Evolutionary conservation across 2,888 invertebrate genomes (phyloP), one percentile per base, ranked within the genome.

Genomic region (Ormia ochracea): DNA sequence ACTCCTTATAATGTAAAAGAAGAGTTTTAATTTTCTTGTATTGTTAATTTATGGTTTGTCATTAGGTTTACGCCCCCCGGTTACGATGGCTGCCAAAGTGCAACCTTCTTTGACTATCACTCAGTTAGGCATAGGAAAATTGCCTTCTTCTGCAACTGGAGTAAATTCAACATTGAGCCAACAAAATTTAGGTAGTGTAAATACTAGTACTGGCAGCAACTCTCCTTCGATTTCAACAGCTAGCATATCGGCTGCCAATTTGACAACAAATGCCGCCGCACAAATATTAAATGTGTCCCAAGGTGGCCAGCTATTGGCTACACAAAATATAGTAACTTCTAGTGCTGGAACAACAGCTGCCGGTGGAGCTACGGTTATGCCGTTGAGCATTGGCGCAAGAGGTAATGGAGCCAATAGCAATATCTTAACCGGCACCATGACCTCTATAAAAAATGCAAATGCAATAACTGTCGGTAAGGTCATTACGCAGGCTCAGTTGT

Each of bases 101-200:
- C 90, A 90, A 81, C 89, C 90, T 0, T 89, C 90, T 14, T 80
- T 90, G 36, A 90, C 90, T 1, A 90, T 90, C 2, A 90, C 90
- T 0, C 89, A 89, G 54, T 74, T 89, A 14, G 89, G 88, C 2
- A 85, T 89, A 28, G 85, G 87, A 2, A 89, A 89, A 69, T 73
- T 89, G 2, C 85, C 89, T 2, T 80, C 83, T 3, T 69, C 81
- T 6, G 65, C 84, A 75, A 33, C 36, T 12, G 74, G 21, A 61
- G 74, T n/a, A 61, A 17, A 65, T 56, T n/a, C 82, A 76, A 43
- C 73, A n/a, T 28, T 83, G 75, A 78, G 83, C 5, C 84, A 84
- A 6, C 85, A 85, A 41, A 85, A 85, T 48, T 82, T 86, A 43
- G 31, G 17, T 1, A 26, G 52, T 21, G 14, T 68, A 43, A 69